phyloP scores from a whole-genome alignment of 2,888 invertebrate species.

The Cryptocephalus moraei region DNA sequence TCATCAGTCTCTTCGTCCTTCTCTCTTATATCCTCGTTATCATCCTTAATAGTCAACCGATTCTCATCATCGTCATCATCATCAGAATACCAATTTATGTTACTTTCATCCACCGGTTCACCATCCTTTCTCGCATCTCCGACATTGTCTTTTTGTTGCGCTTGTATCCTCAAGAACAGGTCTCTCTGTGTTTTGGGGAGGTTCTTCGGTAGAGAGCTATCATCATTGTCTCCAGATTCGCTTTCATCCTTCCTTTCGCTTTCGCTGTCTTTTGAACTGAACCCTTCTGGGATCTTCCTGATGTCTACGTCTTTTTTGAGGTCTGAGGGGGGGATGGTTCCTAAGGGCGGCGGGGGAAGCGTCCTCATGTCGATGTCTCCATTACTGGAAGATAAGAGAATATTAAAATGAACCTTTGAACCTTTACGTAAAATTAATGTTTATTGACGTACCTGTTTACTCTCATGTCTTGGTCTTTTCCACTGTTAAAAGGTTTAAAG shows the following conservation, averaged over 20 bases:
- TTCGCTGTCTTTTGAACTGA: conserved; percentile 8
- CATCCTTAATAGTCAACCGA: conserved; percentile 34
- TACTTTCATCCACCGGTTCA: conserved; percentile 21
- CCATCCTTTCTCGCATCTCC: conserved; percentile 27
- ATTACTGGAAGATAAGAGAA: conserved; percentile 23
- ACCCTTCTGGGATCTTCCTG: conserved; percentile 30
- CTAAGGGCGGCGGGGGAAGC: conserved; percentile 23
- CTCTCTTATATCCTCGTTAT: conserved; percentile 27
- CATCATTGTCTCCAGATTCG: conserved; percentile 17
- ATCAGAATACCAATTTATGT: conserved; percentile 67
- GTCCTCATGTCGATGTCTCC: conserved; percentile 39
- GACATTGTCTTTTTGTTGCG: conserved; percentile 48
- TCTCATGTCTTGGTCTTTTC: conserved; percentile 37
- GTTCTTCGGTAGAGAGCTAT: conserved; percentile 37
- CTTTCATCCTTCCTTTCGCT: conserved; percentile 15
- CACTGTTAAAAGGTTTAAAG: conserved; percentile 25
- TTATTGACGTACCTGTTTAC: conserved; percentile 23
- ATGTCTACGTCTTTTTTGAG: conserved; percentile 37
- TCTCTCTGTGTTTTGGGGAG: conserved; percentile 57
- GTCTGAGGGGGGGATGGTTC: conserved; percentile 4
- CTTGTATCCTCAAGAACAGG: conserved; percentile 54
- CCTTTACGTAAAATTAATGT: too few relatives aligned
- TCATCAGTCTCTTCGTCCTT: conserved; percentile 22
- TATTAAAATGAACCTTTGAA: too few relatives aligned
- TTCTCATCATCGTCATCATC: conserved; percentile 55